A percentile compares a stretch with the other conserved stretches of the same genome.
phyloP scores from a whole-genome alignment of 2,797 vertebrate genomes.

The Novumbra hubbsi region DNA sequence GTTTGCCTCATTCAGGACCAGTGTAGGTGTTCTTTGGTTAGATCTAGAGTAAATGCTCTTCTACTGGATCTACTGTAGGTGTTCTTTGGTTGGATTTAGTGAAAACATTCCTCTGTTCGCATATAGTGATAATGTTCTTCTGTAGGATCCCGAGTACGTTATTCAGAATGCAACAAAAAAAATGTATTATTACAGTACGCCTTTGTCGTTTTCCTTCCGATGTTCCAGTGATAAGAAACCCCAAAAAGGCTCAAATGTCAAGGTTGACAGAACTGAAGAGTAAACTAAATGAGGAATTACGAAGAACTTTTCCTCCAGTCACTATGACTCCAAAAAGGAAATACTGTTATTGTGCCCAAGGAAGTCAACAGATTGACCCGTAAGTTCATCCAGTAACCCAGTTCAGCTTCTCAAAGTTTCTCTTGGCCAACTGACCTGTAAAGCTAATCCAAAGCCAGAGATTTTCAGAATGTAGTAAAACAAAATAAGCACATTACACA shows the following conservation, averaged over 20 bases:
- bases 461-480: background rate
- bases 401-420: conserved; percentile 21
- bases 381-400: conserved; percentile 11
- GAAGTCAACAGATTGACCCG: background rate
- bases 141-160: background rate
- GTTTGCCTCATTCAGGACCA: background rate
- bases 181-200: conserved; percentile 32
- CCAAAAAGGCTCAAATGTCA: conserved; percentile 8
- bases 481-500: background rate
- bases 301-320: background rate
- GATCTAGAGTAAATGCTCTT: background rate
- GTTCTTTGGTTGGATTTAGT: too few species aligned
- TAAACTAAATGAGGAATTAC: conserved; percentile 12
- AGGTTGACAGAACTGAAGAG: conserved; percentile 21
- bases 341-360: background rate
- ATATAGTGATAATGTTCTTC: background rate
- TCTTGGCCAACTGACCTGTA: too few species aligned
- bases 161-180: background rate
- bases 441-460: background rate
- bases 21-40: background rate
- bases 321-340: conserved; percentile 10
- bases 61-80: too few species aligned
- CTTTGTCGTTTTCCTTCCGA: conserved; percentile 41
- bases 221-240: conserved; percentile 19
- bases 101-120: background rate